These are phyloP conservation scores for Psittacula derbiana DNA, from an alignment of 2,797 vertebrate genomes.

Conservation along the genomic window DNA sequence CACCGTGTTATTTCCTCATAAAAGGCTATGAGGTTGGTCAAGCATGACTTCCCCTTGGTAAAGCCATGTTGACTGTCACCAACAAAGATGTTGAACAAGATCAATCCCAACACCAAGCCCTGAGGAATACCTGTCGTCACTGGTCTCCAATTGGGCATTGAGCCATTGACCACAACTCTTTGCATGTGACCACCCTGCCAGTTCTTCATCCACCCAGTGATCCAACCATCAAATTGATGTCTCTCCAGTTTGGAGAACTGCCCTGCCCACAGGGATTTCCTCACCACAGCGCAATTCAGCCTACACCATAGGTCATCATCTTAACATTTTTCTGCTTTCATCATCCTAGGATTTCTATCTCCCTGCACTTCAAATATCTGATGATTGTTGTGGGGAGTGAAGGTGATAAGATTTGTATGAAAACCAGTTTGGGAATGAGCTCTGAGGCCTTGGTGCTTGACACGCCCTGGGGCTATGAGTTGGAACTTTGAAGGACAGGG, in stretches of 20 bases:
- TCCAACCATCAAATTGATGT: neutral
- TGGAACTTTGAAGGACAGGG: no score
- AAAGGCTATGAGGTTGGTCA: no score
- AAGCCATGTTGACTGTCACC: no score
- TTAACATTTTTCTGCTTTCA: neutral
- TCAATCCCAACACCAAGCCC: neutral
- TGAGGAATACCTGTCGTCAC: neutral
- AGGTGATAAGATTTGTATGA: no score
- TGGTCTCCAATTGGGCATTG: neutral
- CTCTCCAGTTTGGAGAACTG: neutral
- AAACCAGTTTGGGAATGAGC: no score
- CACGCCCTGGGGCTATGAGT: no score
- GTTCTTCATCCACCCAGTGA: neutral
- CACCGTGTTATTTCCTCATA: no score
- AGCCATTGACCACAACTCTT: neutral
- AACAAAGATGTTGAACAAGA: neutral
- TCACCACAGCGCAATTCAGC: neutral
- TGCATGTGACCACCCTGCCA: neutral
- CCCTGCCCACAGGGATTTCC: neutral
- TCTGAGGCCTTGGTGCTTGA: no score
- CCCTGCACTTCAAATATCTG: neutral
- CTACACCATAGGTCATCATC: neutral
- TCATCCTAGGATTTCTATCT: neutral
- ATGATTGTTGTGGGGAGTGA: neutral
- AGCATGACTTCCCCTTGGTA: no score